Base-by-base conservation (phyloP, 2,797 vertebrate species). In the Lagodon rhomboides region DNA sequence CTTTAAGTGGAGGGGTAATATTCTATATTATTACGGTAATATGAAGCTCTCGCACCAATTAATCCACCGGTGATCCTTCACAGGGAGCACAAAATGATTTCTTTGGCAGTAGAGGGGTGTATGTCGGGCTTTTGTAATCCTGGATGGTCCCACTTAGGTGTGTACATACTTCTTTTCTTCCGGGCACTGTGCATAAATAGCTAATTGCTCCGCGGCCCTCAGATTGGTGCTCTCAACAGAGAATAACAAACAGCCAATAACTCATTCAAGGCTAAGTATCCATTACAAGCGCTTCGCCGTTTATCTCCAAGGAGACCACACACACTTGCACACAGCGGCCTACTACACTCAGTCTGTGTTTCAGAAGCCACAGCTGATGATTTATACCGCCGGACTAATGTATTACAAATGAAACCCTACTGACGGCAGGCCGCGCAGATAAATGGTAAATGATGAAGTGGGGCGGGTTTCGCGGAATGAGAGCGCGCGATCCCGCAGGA, bases 161-260 rank as follows among this genome's bases (percentile, higher is more conserved):
- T 76, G 73, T 55, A 53, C 55, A 38, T 27, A 8, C 71, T 75
- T 54, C 34, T 65, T 75, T 65, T 75, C 71, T 80, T 83, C 79
- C 50, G 74, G 80, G 23, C 78, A 56, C 69, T 56, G 60, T 44
- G 83, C 77, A 90, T 83, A 88, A 90, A 85, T 77, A 86, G 71
- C 85, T 93, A 91, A 93, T 91, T 94, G 88, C 85, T 82, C 72
- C 73, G 83, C 77, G 89, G 87, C 79, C 85, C 85, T 91, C 87
- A 89, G 92, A 93, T 88, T 87, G 89, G 76, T 79, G 87, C 85
- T 82, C 68, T 91, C 86, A 83, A 76, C 68, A 41, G 87, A 91
- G 86, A 91, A 92, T 89, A 90, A 89, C 91, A 88, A 94, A 92
- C 89, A 88, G 87, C 88, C 85, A 85, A 90, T 91, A 92, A 91